Evolutionary conservation across 2,888 invertebrate species (phyloP).

Genomic region (Blera fallax): DNA sequence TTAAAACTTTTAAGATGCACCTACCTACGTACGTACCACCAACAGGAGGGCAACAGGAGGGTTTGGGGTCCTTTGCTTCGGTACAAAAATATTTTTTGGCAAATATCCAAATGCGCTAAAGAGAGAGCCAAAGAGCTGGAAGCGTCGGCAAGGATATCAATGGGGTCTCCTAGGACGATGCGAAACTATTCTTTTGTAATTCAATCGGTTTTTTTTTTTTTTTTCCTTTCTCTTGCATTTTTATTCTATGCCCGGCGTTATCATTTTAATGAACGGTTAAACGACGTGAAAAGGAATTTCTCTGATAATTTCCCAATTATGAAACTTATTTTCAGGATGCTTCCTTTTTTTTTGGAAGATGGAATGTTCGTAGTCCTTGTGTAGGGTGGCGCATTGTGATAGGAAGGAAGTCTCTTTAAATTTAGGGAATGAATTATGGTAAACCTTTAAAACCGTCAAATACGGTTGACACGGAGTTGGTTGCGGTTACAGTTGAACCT

Average conservation of each 20-base stretch:
- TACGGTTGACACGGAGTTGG: too few species aligned
- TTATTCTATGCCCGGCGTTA: constrained; percentile 40
- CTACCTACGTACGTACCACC: background rate
- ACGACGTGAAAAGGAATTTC: constrained; percentile 69
- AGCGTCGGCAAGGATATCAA: constrained; percentile 39
- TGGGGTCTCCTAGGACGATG: constrained; percentile 9
- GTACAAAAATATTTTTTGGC: constrained; percentile 66
- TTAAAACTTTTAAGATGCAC: constrained; percentile 68
- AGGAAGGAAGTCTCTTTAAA: background rate
- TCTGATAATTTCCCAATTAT: constrained; percentile 71
- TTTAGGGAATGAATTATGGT: background rate
- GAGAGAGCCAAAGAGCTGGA: constrained; percentile 12
- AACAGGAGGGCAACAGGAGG: too few species aligned
- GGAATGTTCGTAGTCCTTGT: background rate
- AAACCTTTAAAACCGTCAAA: too few species aligned
- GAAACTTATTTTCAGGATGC: constrained; percentile 54
- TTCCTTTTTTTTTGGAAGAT: background rate
- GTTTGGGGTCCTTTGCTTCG: too few species aligned
- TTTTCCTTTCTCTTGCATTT: constrained; percentile 1
- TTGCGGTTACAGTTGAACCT: too few species aligned
- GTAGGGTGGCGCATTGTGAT: constrained; percentile 6
- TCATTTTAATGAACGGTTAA: constrained; percentile 71
- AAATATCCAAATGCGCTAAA: constrained; percentile 67
- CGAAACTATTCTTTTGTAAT: constrained; percentile 69
- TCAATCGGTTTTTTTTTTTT: constrained; percentile 27